Conservation (phyloP, 2,888 invertebrate species). For the Busseola fusca region DNA sequence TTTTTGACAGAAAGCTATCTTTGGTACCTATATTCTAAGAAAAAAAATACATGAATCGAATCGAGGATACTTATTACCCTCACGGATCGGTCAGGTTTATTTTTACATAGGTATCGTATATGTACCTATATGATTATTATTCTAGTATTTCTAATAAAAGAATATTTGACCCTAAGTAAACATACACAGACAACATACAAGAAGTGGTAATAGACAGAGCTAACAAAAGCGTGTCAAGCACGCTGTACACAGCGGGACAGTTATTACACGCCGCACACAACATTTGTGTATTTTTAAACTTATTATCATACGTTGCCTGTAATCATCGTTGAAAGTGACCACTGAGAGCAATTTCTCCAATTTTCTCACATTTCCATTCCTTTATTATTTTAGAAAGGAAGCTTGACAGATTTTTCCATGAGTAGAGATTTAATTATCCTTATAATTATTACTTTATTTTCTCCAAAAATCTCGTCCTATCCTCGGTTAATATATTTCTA, state of each 20-base stretch:
- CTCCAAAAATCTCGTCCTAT: not conserved
- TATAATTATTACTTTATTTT: not conserved
- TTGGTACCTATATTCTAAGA: too few relatives aligned
- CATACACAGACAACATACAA: conserved; percentile 10
- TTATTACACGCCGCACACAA: conserved; percentile 24
- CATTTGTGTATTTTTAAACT: conserved; percentile 35
- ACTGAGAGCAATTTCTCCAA: conserved; percentile 32
- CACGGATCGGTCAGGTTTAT: not conserved
- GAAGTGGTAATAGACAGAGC: conserved; percentile 28
- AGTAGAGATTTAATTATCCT: too few relatives aligned
- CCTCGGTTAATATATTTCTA: not conserved
- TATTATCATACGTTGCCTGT: conserved; percentile 29
- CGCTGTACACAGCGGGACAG: conserved; percentile 16
- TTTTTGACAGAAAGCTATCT: not conserved
- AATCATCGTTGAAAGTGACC: conserved; percentile 33
- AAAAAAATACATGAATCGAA: too few relatives aligned
- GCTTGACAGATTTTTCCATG: not conserved
- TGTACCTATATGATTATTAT: not conserved
- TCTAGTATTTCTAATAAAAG: not conserved
- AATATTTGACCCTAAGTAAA: conserved; percentile 14
- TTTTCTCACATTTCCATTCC: conserved; percentile 24
- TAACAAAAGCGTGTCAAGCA: conserved; percentile 54
- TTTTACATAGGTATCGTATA: not conserved
- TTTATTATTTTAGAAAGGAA: not conserved
- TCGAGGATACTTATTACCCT: not conserved